Conservation (phyloP, 2,797 vertebrate species). For the Chloroceryle inda region DNA sequence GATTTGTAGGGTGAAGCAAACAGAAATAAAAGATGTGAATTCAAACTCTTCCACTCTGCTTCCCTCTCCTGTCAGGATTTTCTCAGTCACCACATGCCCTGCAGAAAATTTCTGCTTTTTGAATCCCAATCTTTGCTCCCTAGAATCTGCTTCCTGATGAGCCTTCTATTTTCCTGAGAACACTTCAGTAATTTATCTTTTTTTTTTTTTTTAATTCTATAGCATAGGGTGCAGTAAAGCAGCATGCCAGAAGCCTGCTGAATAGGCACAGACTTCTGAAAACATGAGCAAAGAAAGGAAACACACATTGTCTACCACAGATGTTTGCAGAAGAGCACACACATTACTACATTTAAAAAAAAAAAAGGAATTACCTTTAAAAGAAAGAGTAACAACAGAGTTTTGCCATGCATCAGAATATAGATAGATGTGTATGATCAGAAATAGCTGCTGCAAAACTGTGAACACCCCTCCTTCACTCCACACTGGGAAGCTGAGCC, state of each 20-base stretch:
- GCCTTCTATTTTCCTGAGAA: not conserved
- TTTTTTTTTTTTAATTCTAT: not conserved
- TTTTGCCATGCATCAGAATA: not conserved
- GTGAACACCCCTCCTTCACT: not conserved
- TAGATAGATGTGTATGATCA: not conserved
- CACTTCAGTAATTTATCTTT: not conserved
- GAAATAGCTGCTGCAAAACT: not conserved
- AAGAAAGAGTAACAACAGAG: not conserved
- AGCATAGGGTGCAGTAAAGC: not conserved
- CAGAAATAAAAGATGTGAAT: not conserved
- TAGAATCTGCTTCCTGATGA: not conserved
- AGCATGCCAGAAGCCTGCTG: not conserved
- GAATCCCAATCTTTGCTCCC: not conserved
- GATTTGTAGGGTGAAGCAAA: not conserved
- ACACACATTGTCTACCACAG: not conserved
- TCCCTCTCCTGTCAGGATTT: not conserved
- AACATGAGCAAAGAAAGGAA: not conserved
- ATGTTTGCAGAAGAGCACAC: not conserved
- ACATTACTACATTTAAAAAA: no score
- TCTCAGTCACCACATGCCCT: not conserved
- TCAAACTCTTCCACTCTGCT: not conserved
- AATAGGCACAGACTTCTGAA: not conserved
- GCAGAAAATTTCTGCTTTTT: not conserved
- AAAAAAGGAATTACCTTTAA: not conserved
- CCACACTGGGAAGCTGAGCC: accelerated